phyloP scores from a whole-genome alignment of 2,797 vertebrate genomes.

The Acestrorhynchus altus region DNA sequence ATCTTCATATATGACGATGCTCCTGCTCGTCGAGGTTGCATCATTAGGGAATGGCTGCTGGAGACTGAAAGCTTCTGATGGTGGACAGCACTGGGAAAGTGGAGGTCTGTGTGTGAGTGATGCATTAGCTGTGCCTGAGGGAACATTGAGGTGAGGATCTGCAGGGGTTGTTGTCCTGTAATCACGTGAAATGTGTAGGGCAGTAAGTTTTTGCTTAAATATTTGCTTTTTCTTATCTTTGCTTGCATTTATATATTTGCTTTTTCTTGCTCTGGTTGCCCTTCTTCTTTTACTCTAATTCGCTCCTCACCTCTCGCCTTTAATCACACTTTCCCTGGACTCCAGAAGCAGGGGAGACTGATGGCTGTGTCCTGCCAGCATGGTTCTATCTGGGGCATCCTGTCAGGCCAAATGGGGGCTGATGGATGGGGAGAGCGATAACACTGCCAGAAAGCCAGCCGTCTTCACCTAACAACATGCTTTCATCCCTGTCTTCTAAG shows the following conservation, averaged over 20 bases:
- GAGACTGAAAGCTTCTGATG: too few species aligned
- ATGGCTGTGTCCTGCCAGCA: neutral
- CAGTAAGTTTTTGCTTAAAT: neutral
- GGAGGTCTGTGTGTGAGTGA: neutral
- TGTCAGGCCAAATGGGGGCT: neutral
- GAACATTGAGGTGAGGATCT: slow-evolving; percentile 7
- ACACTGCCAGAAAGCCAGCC: neutral
- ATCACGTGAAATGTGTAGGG: too few species aligned
- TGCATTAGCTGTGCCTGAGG: slow-evolving; percentile 2
- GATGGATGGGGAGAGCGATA: neutral
- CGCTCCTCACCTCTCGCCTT: neutral
- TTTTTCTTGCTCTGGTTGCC: neutral
- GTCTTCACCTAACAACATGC: too few species aligned
- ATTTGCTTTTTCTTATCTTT: neutral
- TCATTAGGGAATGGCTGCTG: too few species aligned
- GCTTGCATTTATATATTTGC: neutral
- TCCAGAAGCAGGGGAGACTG: neutral
- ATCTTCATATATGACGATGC: too few species aligned
- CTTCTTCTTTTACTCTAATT: neutral
- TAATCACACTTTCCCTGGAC: neutral
- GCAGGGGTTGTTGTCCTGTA: slow-evolving; percentile 1
- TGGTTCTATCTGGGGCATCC: slow-evolving; percentile 11
- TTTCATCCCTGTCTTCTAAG: neutral
- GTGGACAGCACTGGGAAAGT: neutral
- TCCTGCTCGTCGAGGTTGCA: too few species aligned